A percentile compares a stretch with the other conserved stretches of the same genome.
phyloP scores from a whole-genome alignment of 2,888 invertebrate genomes.

The Merodon equestris region DNA sequence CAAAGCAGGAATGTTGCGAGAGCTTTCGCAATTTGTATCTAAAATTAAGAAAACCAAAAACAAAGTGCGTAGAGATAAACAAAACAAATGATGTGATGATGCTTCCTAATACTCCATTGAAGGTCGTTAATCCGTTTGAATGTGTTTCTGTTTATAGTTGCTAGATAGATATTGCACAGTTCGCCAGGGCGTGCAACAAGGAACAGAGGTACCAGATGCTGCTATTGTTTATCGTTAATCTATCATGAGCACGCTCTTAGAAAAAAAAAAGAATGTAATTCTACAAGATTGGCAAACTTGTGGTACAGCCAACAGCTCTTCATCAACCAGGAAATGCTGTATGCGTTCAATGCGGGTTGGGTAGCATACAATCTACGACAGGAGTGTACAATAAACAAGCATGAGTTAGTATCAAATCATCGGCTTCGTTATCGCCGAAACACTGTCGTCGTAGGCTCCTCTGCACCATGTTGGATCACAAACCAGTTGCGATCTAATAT shows the following conservation, averaged over 20 bases:
- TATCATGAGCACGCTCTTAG: neutral
- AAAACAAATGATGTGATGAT: neutral
- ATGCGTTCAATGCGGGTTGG: slow-evolving; percentile 15
- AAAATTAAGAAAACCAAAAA: slow-evolving; percentile 13
- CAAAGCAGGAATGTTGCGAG: slow-evolving; percentile 11
- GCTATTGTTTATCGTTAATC: slow-evolving; percentile 31
- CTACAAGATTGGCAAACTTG: neutral
- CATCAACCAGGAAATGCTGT: slow-evolving; percentile 35
- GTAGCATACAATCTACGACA: slow-evolving; percentile 15
- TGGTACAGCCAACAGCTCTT: neutral
- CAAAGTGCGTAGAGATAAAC: neutral
- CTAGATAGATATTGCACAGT: neutral
- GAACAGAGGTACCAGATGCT: too few relatives aligned
- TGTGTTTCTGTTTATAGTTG: slow-evolving; percentile 8
- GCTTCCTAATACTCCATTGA: slow-evolving; percentile 23
- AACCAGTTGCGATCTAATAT: neutral
- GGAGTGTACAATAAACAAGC: neutral
- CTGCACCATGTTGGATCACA: neutral
- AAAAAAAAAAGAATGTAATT: too few relatives aligned
- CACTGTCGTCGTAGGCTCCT: neutral
- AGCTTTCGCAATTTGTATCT: slow-evolving; percentile 31
- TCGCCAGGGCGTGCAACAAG: slow-evolving; percentile 2
- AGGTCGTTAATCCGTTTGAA: slow-evolving; percentile 26
- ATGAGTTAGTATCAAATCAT: slow-evolving; percentile 26
- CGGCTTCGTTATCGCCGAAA: neutral